phyloP scores from a whole-genome alignment of 2,797 vertebrate species.

The Neosilurus hyrtlii region DNA sequence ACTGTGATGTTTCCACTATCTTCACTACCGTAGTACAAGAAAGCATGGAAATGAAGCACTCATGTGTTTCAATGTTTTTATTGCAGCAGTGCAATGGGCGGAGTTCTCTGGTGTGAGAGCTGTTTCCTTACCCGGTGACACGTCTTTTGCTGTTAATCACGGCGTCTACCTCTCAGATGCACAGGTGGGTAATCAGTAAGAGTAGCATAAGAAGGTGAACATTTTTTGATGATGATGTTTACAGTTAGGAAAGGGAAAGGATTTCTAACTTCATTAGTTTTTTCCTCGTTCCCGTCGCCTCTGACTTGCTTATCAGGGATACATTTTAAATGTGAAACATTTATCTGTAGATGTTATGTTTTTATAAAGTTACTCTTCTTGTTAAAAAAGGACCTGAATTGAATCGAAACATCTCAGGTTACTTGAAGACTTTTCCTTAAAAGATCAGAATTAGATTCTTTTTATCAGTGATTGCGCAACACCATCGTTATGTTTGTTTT shows the following conservation, averaged over 20 bases:
- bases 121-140: constrained; percentile 80
- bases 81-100: constrained; percentile 77
- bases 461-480: background rate
- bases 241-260: too few relatives aligned
- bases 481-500: too few relatives aligned
- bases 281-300: too few relatives aligned
- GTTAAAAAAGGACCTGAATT: too few relatives aligned
- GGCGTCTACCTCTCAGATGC: constrained; percentile 81
- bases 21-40: background rate
- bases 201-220: too few relatives aligned
- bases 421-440: background rate
- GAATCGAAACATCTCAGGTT: too few relatives aligned
- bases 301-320: too few relatives aligned
- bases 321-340: too few relatives aligned
- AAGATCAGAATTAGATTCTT: background rate
- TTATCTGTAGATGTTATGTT: too few relatives aligned
- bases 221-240: too few relatives aligned
- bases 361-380: too few relatives aligned
- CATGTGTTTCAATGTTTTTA: background rate
- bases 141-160: constrained; percentile 79
- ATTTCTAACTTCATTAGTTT: too few relatives aligned
- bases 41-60: background rate
- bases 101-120: constrained; percentile 83
- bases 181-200: constrained; percentile 68
- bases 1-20: background rate